Conservation (phyloP, 2,113 vertebrate species). For the Mugil cephalus region DNA sequence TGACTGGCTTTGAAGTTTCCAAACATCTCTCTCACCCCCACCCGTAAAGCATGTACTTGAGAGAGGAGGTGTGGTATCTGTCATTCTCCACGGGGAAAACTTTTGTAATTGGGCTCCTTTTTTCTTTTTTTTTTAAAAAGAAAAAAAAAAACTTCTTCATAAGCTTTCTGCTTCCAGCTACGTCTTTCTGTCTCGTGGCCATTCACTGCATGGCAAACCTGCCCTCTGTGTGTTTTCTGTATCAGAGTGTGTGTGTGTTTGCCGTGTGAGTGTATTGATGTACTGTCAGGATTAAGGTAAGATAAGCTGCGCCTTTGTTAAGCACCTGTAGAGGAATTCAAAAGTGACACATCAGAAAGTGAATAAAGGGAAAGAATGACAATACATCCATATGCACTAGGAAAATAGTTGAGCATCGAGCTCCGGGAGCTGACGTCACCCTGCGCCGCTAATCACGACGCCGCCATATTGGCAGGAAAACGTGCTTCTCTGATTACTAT, state of each 20-base stretch:
- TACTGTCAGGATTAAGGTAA: neutral
- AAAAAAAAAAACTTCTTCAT: neutral
- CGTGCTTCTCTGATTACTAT: no score
- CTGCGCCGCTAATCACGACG: no score
- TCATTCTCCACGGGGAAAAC: conserved; percentile 8
- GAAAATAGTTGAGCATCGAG: no score
- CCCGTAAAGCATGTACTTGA: conserved; percentile 13
- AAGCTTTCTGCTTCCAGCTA: conserved; percentile 2
- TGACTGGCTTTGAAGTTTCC: conserved; percentile 72
- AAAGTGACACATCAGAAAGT: no score
- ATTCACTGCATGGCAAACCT: neutral
- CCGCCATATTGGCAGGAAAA: no score
- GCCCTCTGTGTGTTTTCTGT: neutral
- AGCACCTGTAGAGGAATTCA: no score
- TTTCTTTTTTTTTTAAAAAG: neutral
- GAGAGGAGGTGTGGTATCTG: conserved; percentile 15
- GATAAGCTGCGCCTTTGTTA: no score
- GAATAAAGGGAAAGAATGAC: no score
- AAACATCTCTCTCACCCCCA: conserved; percentile 43
- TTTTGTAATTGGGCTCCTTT: conserved; percentile 19
- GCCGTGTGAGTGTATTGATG: neutral
- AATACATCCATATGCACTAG: no score
- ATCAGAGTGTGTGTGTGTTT: neutral
- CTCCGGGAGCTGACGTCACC: no score
- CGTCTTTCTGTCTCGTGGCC: neutral